phyloP scores from a whole-genome alignment of 2,888 invertebrate species.

The Schizaphis graminum region DNA sequence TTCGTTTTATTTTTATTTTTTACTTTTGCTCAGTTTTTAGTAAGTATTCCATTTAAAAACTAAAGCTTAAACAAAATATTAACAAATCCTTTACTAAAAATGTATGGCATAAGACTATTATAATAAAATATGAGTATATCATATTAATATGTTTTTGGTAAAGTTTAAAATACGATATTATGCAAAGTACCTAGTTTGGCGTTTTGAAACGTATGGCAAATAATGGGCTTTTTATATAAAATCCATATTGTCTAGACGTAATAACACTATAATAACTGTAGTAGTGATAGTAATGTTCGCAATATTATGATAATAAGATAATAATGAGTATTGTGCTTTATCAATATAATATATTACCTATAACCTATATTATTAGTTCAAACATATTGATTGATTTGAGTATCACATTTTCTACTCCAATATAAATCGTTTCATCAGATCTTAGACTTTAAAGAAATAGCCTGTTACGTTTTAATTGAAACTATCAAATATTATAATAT shows the following conservation, averaged over 20 bases:
- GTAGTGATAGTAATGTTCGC: background rate
- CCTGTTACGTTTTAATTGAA: background rate
- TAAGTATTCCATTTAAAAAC: background rate
- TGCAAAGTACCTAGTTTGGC: background rate
- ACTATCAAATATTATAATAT: background rate
- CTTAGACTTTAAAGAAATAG: background rate
- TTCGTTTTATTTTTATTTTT: background rate
- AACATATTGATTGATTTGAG: background rate
- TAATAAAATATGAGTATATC: background rate
- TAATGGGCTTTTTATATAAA: background rate
- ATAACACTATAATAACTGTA: no score
- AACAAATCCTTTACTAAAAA: background rate
- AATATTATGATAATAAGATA: background rate
- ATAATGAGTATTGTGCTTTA: background rate
- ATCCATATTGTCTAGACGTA: background rate
- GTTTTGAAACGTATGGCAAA: background rate
- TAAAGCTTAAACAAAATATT: background rate
- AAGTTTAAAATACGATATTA: background rate
- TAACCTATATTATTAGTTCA: background rate
- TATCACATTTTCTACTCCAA: background rate
- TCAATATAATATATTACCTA: background rate
- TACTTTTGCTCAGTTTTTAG: background rate
- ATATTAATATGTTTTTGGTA: background rate
- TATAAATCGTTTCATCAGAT: background rate
- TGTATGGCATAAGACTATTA: background rate